Base-by-base conservation (phyloP, 1,140 invertebrate genomes). In the Luehdorfia chinensis region DNA sequence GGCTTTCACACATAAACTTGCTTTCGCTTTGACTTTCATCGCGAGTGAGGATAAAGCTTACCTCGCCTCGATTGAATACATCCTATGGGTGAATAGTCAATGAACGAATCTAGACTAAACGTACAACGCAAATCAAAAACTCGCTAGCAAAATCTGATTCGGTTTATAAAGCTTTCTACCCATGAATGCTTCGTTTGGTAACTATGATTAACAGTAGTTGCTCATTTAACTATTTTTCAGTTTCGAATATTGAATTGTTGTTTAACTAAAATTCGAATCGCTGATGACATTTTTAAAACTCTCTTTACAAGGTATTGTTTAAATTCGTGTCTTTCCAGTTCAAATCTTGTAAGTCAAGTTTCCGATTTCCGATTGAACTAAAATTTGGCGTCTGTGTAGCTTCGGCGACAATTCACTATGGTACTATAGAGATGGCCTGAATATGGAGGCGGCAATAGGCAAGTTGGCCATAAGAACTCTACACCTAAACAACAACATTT, bases 11-110 rank as follows among this genome's bases (percentile, higher is more conserved):
- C 62, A 70, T 68, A 69, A 62, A 72, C 66, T 72, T 65, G 63
- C 60, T 67, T 70, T 77, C 49, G 63, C 76, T 83, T 83, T 80
- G 69, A 76, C 75, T 79, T 79, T 69, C 64, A 66, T 66, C 64
- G 39, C 41, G 23, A 45, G 50, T 61, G 62, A 66, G 63, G 66
- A 79, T 79, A 73, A 75, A 58, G 54, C 45, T 55, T 53, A 51
- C 53, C 67, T 63, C 57, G 43, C 61, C 52, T 54, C 67, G 61
- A 83, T 74, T 73, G 64, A 63, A 75, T 70, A 59, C 57, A 48
- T 62, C 53, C 57, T 50, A 67, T 65, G 59, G 59, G 60, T 78
- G 72, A 76, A 76, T 78, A 71, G 63, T 67, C 68, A 78, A 81
- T 67, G 66, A 62, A 62, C 50, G 60, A 69, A 76, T 83, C 76